phyloP scores from a whole-genome alignment of 2,888 invertebrate species.

The Erpobdella octoculata region DNA sequence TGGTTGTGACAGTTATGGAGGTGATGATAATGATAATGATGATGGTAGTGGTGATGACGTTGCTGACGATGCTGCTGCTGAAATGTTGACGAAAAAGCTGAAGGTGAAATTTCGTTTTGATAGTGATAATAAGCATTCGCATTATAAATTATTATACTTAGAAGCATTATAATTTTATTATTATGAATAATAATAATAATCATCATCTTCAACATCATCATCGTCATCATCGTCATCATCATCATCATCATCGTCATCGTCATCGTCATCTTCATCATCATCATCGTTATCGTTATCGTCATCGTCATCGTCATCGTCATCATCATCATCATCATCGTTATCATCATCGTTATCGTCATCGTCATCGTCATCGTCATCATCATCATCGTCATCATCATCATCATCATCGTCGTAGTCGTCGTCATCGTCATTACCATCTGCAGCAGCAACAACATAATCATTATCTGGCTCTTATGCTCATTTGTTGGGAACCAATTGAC shows the following conservation, averaged over 20 bases:
- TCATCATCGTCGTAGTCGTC: conserved; percentile 11
- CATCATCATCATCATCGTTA: not conserved
- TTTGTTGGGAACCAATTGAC: no score
- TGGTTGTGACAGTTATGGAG: no score
- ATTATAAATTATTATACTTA: no score
- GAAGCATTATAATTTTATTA: no score
- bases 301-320: not conserved
- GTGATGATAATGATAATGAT: no score
- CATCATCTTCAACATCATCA: not conserved
- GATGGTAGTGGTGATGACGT: no score
- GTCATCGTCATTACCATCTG: not conserved
- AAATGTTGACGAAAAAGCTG: no score
- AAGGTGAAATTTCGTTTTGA: no score
- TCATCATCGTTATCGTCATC: conserved; percentile 18
- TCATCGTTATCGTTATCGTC: not conserved
- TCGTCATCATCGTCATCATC: not conserved
- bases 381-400: conserved; percentile 21
- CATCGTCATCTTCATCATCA: not conserved
- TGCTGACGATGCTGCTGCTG: no score
- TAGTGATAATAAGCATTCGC: no score
- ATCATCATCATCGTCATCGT: not conserved
- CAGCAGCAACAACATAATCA: not conserved
- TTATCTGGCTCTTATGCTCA: no score
- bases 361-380: conserved; percentile 18
- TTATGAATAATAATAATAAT: no score